Evolutionary conservation across 2,797 vertebrate species (phyloP).

Genomic region (Hydrocynus forskahlii): DNA sequence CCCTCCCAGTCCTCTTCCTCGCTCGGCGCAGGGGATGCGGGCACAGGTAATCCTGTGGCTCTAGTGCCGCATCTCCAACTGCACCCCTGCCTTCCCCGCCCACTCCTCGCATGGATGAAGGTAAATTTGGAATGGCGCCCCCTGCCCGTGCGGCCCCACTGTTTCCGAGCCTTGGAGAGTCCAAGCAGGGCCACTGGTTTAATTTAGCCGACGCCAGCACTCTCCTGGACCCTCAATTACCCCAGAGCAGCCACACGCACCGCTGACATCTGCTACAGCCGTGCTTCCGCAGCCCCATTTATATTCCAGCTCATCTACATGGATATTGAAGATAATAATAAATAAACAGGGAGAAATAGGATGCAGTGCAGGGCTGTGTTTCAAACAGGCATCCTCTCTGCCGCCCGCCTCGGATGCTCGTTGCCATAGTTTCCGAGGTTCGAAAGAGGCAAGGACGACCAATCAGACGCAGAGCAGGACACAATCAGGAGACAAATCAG

Average conservation of each 20-base stretch:
- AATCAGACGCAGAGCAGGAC: constrained; percentile 50
- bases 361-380: constrained; percentile 33
- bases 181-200: constrained; percentile 74
- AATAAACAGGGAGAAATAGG: constrained; percentile 64
- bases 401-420: constrained; percentile 52
- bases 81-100: constrained; percentile 70
- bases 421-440: constrained; percentile 73
- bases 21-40: constrained; percentile 71
- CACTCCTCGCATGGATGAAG: constrained; percentile 71
- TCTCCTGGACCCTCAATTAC: constrained; percentile 74
- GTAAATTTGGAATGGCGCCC: constrained; percentile 80
- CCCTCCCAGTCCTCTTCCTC: constrained; percentile 69
- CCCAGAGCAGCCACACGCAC: constrained; percentile 47
- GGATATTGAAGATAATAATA: constrained; percentile 73
- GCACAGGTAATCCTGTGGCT: constrained; percentile 80
- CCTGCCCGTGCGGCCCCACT: constrained; percentile 77
- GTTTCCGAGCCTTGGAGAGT: constrained; percentile 71
- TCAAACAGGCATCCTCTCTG: constrained; percentile 26
- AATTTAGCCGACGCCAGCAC: constrained; percentile 80
- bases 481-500: constrained; percentile 57
- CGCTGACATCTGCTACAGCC: constrained; percentile 38
- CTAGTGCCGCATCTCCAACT: constrained; percentile 74
- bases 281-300: constrained; percentile 64
- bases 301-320: constrained; percentile 71
- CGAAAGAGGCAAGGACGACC: constrained; percentile 56